These are phyloP conservation scores for Amiota mariae DNA, from an alignment of 2,888 invertebrate genomes.

Conservation along the genomic window DNA sequence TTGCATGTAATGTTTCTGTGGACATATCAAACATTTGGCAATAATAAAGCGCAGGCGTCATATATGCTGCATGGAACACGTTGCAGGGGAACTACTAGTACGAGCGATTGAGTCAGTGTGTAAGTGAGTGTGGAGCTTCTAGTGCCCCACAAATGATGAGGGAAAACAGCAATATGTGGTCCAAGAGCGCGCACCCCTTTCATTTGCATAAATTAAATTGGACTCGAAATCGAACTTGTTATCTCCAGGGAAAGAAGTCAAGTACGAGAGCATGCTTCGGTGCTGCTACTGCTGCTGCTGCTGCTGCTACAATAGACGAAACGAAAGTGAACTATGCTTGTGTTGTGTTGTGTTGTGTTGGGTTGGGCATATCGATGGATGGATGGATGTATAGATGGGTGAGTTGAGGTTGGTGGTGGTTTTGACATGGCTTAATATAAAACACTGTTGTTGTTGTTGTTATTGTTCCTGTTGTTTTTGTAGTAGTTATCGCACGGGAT, in stretches of 20 bases:
- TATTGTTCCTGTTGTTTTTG: background rate
- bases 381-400: no score
- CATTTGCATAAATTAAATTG: constrained; percentile 28
- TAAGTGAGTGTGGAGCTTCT: background rate
- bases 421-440: background rate
- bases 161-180: background rate
- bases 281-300: background rate
- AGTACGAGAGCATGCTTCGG: constrained; percentile 8
- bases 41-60: background rate
- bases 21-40: background rate
- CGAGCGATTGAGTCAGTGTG: background rate
- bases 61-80: constrained; percentile 18
- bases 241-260: constrained; percentile 19
- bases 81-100: constrained; percentile 14
- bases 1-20: no score
- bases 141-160: no score
- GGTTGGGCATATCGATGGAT: no score
- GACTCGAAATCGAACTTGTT: constrained; percentile 18
- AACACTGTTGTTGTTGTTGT: background rate
- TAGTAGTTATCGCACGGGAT: constrained; percentile 15
- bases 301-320: no score
- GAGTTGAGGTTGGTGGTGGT: background rate
- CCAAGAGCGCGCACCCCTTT: constrained; percentile 15
- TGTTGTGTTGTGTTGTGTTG: no score
- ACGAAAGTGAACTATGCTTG: no score